These are phyloP conservation scores for Pardosa pseudoannulata DNA, from an alignment of 2,888 invertebrate species.

Conservation along the genomic window DNA sequence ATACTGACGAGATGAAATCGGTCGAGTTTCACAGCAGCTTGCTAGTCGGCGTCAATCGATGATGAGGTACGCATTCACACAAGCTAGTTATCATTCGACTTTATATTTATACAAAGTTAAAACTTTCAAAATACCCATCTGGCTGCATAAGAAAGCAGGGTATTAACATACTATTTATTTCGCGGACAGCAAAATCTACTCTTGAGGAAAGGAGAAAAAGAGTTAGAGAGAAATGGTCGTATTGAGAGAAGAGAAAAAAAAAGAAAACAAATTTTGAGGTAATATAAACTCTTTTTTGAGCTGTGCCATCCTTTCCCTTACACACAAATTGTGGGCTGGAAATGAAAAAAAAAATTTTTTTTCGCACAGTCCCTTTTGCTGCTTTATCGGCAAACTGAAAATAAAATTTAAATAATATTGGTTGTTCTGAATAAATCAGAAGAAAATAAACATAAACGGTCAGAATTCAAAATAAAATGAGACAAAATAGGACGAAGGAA, in stretches of 20 bases:
- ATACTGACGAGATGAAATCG: no score
- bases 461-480: slow-evolving; percentile 60
- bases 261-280: slow-evolving; percentile 48
- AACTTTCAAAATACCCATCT: slow-evolving; percentile 15
- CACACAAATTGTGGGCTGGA: slow-evolving; percentile 39
- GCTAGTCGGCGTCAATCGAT: neutral
- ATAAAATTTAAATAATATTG: slow-evolving; percentile 72
- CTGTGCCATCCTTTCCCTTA: neutral
- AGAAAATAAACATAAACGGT: slow-evolving; percentile 71
- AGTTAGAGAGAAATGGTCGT: neutral
- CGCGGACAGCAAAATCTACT: neutral
- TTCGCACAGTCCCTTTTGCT: neutral
- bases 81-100: neutral
- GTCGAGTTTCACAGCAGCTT: neutral
- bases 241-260: slow-evolving; percentile 27
- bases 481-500: slow-evolving; percentile 52
- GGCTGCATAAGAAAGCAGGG: slow-evolving; percentile 1
- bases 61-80: neutral
- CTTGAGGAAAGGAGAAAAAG: neutral
- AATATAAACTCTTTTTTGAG: neutral
- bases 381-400: slow-evolving; percentile 51
- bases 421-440: slow-evolving; percentile 69
- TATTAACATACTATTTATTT: slow-evolving; percentile 16
- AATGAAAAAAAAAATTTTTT: slow-evolving; percentile 31
- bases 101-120: slow-evolving; percentile 5